A percentile compares a stretch with the other conserved stretches of the same genome.
Evolutionary conservation across 2,113 vertebrate species (phyloP).

Genomic region (Elephas maximus): DNA sequence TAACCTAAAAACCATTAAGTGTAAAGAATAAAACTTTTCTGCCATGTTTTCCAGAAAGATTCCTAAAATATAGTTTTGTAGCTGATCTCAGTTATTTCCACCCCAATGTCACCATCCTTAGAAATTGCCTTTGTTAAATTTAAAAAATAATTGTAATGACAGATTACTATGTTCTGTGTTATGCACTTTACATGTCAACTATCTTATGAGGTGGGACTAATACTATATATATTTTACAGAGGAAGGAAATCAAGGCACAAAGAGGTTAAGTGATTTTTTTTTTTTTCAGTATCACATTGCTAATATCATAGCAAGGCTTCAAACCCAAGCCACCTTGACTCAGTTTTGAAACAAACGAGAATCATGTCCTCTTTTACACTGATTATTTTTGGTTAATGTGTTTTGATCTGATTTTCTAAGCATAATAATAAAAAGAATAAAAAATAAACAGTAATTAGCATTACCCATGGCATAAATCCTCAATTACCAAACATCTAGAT

Average conservation of each 20-base stretch:
- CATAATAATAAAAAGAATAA: background rate
- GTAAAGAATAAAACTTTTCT: conserved; percentile 35
- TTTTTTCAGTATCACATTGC: background rate
- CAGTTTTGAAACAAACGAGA: conserved; percentile 41
- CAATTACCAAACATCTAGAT: background rate
- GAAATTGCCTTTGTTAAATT: background rate
- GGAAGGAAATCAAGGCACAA: background rate
- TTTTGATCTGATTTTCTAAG: background rate
- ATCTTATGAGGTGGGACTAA: background rate
- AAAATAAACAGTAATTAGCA: background rate
- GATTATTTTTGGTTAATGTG: background rate
- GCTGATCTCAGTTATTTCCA: background rate
- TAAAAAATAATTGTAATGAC: background rate
- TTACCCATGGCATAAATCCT: background rate
- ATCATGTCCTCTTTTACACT: background rate
- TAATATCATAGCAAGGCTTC: background rate
- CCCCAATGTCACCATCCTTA: background rate
- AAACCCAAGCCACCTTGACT: background rate
- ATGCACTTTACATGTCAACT: background rate
- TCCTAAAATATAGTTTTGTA: conserved; percentile 10
- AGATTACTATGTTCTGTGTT: background rate
- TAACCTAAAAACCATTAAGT: conserved; percentile 6
- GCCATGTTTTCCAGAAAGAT: conserved; percentile 2
- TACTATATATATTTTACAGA: background rate
- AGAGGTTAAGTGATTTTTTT: background rate